Evolutionary conservation across 2,888 invertebrate species (phyloP), one percentile per base, ranked within the genome.

Genomic region (Tenthredo scrophulariae): DNA sequence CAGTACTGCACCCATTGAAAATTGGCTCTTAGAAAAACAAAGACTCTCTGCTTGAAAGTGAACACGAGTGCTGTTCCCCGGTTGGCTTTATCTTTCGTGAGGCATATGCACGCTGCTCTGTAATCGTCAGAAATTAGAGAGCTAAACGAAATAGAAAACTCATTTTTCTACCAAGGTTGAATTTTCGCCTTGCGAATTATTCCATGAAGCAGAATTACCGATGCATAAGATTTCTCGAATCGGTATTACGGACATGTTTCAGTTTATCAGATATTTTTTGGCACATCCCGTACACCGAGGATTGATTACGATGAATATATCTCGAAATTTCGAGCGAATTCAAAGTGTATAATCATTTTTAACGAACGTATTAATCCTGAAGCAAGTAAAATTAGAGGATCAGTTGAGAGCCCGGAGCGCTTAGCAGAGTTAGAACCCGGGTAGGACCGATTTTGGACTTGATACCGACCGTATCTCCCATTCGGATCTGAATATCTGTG

Each of bases 301-400:
- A 62, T 62, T 9, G 22, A 62, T 62, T 26, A 26, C 26, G 9
- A 62, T 26, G 10, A 26, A 62, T 62, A 10, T 33, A 33, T 62
- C 3, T 26, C 10, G 9, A 26, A 62, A 26, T 62, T 62, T 62
- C 26, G 62, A 10, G 10, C 62, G 62, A 26, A 18, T 2, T 22
- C 1, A 29, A 15, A 29, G 22, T 75, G 26, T 62, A 46, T 46
- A 75, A 75, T 50, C 13, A 75, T 75, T 75, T 75, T 75, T 75
- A 75, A 75, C 75, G 75, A 75, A 75, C 46, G 75, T 26, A 75
- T 75, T 75, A 50, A 75, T 75, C 46, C 46, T 50, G 40, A 75
- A 18, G 40, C 43, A 22, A 22, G 26, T 43, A 46, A 46, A 75
- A 75, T 75, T 50, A 75, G 46, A 40, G 72, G 72, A 72, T 72